Evolutionary conservation across 2,113 vertebrate genomes (phyloP).

Genomic region (Clupea harengus): DNA sequence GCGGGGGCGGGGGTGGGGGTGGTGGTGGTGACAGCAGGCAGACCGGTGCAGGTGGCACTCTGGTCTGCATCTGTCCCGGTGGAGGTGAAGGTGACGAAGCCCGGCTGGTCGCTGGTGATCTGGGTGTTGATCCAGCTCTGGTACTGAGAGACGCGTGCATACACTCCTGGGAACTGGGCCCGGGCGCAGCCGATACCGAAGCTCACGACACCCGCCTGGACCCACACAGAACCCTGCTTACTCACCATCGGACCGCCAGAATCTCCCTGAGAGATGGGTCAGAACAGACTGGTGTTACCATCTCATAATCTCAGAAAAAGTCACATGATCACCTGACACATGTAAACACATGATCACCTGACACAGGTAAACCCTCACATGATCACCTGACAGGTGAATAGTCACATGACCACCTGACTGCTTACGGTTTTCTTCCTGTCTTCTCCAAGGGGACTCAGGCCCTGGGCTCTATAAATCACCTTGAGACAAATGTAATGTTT

Average conservation of each 20-base stretch:
- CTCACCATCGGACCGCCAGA: constrained; percentile 70
- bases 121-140: constrained; percentile 26
- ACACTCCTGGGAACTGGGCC: constrained; percentile 24
- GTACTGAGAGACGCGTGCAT: constrained; percentile 38
- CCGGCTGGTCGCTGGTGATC: constrained; percentile 39
- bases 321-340: too few relatives aligned
- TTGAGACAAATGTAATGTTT: too few relatives aligned
- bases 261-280: constrained; percentile 69
- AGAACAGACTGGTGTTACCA: constrained; percentile 22
- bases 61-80: constrained; percentile 53
- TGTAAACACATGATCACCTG: too few relatives aligned
- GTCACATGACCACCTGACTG: too few relatives aligned
- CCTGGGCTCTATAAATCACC: too few relatives aligned
- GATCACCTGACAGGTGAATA: too few relatives aligned
- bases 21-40: background rate
- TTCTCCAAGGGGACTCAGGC: too few relatives aligned
- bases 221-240: constrained; percentile 31
- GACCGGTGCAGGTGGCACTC: constrained; percentile 4
- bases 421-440: too few relatives aligned
- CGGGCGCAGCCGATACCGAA: constrained; percentile 73
- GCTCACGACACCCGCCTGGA: constrained; percentile 70
- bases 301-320: background rate
- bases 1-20: too few relatives aligned
- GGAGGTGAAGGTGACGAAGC: constrained; percentile 50
- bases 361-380: too few relatives aligned